Evolutionary conservation across 2,888 invertebrate genomes (phyloP).

Genomic region (Pachydiplax longipennis): DNA sequence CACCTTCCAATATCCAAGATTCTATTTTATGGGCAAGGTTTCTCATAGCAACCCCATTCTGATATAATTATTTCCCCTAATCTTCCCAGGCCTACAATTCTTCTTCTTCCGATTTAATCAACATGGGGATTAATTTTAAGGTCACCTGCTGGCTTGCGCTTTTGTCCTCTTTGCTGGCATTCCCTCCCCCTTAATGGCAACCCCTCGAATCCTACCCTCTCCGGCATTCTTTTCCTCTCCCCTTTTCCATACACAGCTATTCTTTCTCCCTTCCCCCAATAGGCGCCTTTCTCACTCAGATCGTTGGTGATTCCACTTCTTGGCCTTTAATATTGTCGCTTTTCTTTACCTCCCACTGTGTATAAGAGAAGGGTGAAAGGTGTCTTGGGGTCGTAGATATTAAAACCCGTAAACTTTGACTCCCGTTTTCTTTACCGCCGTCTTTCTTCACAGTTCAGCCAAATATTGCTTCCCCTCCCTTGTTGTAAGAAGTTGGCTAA

Average conservation of each 20-base stretch:
- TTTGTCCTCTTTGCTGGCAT: not conserved
- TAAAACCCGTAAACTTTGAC: slow-evolving; percentile 50
- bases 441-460: not conserved
- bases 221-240: not conserved
- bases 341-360: slow-evolving; percentile 26
- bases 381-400: slow-evolving; percentile 46
- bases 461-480: not conserved
- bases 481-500: not conserved
- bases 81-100: slow-evolving; percentile 16
- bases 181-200: not conserved
- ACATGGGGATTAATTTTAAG: slow-evolving; percentile 42
- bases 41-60: not conserved
- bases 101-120: slow-evolving; percentile 39
- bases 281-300: not conserved
- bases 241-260: not conserved
- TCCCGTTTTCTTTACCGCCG: slow-evolving; percentile 4
- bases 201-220: not conserved
- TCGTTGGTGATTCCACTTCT: not conserved
- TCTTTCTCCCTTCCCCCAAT: not conserved
- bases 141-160: slow-evolving; percentile 32
- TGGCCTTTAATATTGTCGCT: slow-evolving; percentile 44
- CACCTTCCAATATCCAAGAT: slow-evolving; percentile 14
- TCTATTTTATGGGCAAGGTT: slow-evolving; percentile 20
- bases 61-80: slow-evolving; percentile 36
- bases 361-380: slow-evolving; percentile 18